Evolutionary conservation across 2,797 vertebrate genomes (phyloP).

Genomic region (Catharus ustulatus): DNA sequence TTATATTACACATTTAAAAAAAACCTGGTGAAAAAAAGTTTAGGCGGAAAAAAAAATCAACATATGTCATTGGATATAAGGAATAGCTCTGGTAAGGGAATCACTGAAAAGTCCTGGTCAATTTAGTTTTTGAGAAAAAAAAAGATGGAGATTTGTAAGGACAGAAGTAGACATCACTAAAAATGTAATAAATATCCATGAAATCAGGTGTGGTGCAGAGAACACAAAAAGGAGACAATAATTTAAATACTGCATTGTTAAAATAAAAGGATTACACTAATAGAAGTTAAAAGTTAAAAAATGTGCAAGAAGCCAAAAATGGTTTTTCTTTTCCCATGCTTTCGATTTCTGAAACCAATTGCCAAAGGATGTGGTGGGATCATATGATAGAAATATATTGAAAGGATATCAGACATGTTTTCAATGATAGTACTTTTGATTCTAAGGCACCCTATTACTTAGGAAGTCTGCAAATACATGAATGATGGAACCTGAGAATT

Average conservation of each 20-base stretch:
- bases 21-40: accelerated
- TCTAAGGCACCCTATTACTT: neutral
- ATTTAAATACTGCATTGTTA: neutral
- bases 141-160: neutral
- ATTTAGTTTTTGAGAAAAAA: neutral
- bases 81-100: neutral
- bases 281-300: neutral
- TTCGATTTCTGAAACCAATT: neutral
- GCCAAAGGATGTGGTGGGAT: neutral
- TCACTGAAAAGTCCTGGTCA: neutral
- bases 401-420: neutral
- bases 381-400: neutral
- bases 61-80: neutral
- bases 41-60: neutral
- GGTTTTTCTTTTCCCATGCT: neutral
- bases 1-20: neutral
- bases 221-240: neutral
- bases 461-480: neutral
- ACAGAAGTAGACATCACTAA: neutral
- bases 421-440: neutral
- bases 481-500: neutral
- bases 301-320: neutral
- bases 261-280: neutral
- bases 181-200: neutral
- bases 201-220: neutral